Conservation (phyloP, 2,888 invertebrate species). For the Limnephilus lunatus region DNA sequence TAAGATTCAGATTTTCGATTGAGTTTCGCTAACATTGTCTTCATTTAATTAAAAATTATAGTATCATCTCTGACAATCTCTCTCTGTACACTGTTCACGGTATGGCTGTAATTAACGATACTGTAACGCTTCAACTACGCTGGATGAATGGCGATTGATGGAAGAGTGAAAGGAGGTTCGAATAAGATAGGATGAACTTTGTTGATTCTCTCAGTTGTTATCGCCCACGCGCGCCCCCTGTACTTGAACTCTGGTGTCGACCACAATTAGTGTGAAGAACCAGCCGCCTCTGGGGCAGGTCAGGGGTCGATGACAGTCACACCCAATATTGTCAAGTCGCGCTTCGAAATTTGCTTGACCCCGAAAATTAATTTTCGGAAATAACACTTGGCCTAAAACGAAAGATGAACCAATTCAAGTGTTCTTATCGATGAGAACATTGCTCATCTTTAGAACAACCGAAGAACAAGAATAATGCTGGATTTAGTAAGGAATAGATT, state of each 20-base stretch:
- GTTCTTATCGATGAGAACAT: background rate
- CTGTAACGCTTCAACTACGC: background rate
- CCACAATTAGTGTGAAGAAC: background rate
- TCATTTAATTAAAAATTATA: background rate
- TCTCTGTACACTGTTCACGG: background rate
- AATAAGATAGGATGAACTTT: background rate
- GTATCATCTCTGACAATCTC: background rate
- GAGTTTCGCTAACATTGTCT: too few species aligned
- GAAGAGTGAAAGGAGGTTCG: background rate
- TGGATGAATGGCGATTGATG: background rate
- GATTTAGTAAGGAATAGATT: background rate
- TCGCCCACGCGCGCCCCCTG: background rate
- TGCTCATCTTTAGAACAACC: background rate
- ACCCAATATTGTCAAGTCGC: background rate
- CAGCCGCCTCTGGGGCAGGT: conserved; percentile 5
- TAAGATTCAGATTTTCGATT: too few species aligned
- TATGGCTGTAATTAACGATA: background rate
- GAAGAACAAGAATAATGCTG: background rate
- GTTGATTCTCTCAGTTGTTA: background rate
- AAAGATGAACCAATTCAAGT: background rate
- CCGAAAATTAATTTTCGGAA: background rate
- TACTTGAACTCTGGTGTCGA: background rate
- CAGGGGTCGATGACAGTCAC: conserved; percentile 8
- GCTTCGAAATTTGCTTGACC: background rate
- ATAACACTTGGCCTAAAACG: background rate